Evolutionary conservation across 64 coral and sea anemone genomes (phyloP).

Genomic region (Stylophora pistillata): DNA sequence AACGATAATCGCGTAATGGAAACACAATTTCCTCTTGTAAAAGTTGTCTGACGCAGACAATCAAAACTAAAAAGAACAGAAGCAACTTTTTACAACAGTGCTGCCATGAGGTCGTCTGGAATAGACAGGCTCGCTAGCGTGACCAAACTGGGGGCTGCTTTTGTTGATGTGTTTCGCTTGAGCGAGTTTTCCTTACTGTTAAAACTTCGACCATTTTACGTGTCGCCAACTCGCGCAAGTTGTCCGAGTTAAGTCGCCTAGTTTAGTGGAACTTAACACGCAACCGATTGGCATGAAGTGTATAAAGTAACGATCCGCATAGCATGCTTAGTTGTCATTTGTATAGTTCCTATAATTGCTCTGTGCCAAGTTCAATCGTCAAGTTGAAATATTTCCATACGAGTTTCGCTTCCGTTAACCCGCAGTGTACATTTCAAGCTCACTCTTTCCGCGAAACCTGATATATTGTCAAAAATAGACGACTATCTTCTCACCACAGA

Average conservation of each 20-base stretch:
- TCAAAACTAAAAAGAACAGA: neutral
- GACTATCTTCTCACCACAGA: neutral
- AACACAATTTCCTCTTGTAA: slow-evolving; percentile 15
- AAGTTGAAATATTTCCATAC: neutral
- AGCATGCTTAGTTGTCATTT: neutral
- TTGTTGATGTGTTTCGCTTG: slow-evolving; percentile 9
- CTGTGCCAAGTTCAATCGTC: neutral
- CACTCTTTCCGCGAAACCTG: neutral
- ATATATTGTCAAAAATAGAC: neutral
- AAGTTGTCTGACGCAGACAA: neutral
- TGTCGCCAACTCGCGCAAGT: neutral
- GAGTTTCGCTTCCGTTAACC: neutral
- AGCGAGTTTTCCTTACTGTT: neutral
- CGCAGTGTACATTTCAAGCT: slow-evolving; percentile 9
- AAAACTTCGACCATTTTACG: neutral
- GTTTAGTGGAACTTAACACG: neutral
- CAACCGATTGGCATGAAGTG: neutral
- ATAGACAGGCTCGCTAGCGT: neutral
- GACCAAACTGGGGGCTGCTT: neutral
- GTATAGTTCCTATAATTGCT: slow-evolving; percentile 4
- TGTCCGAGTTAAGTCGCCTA: neutral
- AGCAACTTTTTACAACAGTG: neutral
- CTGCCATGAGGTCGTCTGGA: neutral
- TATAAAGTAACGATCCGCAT: neutral
- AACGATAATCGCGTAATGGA: slow-evolving; percentile 18